Evolutionary conservation across 2,113 vertebrate species (phyloP).

Genomic region (Pteruthius melanotis): DNA sequence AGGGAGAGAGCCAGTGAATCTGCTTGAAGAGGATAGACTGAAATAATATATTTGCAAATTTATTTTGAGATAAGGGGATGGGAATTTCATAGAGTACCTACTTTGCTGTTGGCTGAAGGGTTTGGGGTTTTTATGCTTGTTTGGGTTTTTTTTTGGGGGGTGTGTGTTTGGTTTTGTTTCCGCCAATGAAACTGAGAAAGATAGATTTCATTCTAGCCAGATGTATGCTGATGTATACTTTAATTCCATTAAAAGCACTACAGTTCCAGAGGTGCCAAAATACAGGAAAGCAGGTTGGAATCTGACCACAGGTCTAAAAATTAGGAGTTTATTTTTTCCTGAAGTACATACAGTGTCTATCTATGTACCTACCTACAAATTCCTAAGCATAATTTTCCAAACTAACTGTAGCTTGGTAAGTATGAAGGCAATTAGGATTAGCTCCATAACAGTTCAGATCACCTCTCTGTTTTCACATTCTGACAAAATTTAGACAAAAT

Average conservation of each 20-base stretch:
- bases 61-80: neutral
- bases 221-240: neutral
- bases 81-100: neutral
- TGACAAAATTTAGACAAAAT: neutral
- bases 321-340: neutral
- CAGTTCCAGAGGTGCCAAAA: neutral
- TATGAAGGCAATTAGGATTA: neutral
- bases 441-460: neutral
- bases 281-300: neutral
- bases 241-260: neutral
- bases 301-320: neutral
- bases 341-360: neutral
- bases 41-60: neutral
- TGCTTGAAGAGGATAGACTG: neutral
- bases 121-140: neutral
- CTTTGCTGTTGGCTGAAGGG: neutral
- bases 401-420: neutral
- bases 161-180: neutral
- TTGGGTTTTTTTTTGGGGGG: fast-evolving
- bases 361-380: neutral
- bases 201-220: neutral
- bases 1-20: neutral
- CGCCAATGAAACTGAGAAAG: neutral
- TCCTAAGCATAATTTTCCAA: neutral
- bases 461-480: neutral